These are phyloP conservation scores for Cheiracanthium punctorium DNA, from an alignment of 2,888 invertebrate genomes.

Conservation along the genomic window DNA sequence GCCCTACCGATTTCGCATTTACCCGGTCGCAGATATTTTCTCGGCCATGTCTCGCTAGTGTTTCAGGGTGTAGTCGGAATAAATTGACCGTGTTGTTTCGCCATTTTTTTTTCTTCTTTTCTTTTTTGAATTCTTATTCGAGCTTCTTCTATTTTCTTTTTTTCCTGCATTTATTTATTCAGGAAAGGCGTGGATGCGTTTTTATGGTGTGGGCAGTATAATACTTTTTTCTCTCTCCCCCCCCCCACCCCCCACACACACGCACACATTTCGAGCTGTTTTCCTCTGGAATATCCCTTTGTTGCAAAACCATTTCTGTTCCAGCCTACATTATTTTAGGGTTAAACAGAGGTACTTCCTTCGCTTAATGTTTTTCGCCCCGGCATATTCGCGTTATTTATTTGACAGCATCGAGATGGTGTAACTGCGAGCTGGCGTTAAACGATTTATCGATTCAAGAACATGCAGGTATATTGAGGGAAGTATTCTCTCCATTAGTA, in stretches of 20 bases:
- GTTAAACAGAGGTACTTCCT: neutral
- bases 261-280: neutral
- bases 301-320: slow-evolving; percentile 10
- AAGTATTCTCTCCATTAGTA: too few species aligned
- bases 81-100: slow-evolving; percentile 62
- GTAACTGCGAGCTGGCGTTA: neutral
- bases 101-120: too few species aligned
- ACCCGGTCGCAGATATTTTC: slow-evolving; percentile 56
- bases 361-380: slow-evolving; percentile 4
- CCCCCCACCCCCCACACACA: neutral
- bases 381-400: neutral
- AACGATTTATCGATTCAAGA: neutral
- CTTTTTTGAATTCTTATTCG: slow-evolving; percentile 14
- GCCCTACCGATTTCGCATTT: slow-evolving; percentile 41
- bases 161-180: neutral
- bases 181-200: neutral
- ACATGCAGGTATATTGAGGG: too few species aligned
- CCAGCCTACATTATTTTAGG: neutral
- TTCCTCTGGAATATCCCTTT: neutral
- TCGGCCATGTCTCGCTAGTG: slow-evolving; percentile 56
- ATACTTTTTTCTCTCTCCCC: neutral
- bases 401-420: neutral
- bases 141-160: neutral
- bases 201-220: neutral
- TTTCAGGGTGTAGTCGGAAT: slow-evolving; percentile 62